These are phyloP conservation scores for Phylloscopus trochilus DNA, from an alignment of 2,113 vertebrate species.

Conservation along the genomic window DNA sequence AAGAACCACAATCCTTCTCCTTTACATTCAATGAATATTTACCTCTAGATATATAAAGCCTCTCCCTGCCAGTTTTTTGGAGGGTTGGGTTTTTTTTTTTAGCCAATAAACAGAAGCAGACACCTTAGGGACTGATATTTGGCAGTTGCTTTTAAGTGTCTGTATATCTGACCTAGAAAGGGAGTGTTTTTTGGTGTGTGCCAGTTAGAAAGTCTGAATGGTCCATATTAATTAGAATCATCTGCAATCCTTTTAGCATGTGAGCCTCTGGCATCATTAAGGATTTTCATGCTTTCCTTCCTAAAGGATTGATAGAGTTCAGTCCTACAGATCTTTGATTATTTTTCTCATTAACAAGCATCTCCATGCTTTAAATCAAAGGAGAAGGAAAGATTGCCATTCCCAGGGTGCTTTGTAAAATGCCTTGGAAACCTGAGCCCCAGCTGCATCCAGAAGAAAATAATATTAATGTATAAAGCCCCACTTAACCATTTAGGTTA, in stretches of 20 bases:
- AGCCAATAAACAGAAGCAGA: conserved; percentile 6
- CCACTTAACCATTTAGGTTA: conserved; percentile 22
- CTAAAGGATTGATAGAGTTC: conserved; percentile 39
- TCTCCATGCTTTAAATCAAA: conserved; percentile 46
- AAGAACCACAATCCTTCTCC: background rate
- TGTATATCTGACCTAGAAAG: conserved; percentile 50
- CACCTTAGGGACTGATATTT: conserved; percentile 32
- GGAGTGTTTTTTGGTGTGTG: background rate
- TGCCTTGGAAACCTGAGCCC: conserved; percentile 52
- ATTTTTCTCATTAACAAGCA: conserved; percentile 63
- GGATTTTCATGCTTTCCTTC: conserved; percentile 49
- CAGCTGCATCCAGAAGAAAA: conserved; percentile 35
- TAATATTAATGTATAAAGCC: background rate
- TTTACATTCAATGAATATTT: background rate
- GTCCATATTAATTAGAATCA: conserved; percentile 63
- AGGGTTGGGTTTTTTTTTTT: background rate
- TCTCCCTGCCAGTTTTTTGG: background rate
- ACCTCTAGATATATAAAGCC: background rate
- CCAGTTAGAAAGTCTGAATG: conserved; percentile 32
- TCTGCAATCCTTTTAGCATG: conserved; percentile 28
- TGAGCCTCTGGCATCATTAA: conserved; percentile 64
- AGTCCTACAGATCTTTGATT: conserved; percentile 50
- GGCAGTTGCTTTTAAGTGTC: conserved; percentile 42
- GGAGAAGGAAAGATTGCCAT: conserved; percentile 22
- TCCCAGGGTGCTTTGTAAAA: conserved; percentile 44